phyloP scores from a whole-genome alignment of 2,797 vertebrate species.

The Triplophysa yarkandensis region DNA sequence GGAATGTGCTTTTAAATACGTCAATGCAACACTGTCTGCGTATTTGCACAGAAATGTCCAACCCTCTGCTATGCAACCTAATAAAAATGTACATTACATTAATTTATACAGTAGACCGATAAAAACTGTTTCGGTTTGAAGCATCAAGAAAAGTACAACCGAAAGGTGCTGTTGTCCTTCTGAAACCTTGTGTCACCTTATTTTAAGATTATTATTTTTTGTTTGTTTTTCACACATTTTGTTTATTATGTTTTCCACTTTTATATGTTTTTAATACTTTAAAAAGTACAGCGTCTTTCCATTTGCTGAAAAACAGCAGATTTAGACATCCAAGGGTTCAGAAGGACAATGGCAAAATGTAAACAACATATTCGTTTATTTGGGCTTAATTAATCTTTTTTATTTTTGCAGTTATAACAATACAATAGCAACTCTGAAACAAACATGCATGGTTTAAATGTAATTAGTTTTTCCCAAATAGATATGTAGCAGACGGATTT shows the following conservation, averaged over 20 bases:
- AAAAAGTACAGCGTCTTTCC: no score
- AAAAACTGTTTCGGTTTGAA: neutral
- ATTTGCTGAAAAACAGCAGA: no score
- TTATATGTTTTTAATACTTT: no score
- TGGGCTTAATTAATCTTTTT: neutral
- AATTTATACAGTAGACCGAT: neutral
- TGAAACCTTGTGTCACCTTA: no score
- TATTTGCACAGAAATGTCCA: neutral
- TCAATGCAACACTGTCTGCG: constrained; percentile 3
- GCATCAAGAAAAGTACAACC: neutral
- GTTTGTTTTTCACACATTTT: no score
- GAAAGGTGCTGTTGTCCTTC: neutral
- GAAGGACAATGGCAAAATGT: no score
- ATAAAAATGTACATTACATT: neutral
- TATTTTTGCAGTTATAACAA: neutral
- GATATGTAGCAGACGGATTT: neutral
- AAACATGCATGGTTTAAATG: neutral
- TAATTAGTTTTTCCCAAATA: constrained; percentile 1
- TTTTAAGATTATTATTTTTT: no score
- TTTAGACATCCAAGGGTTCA: no score
- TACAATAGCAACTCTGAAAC: neutral
- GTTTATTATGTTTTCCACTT: no score
- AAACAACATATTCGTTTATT: no score
- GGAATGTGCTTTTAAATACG: constrained; percentile 47
- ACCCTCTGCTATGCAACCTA: neutral